Evolutionary conservation across 2,888 invertebrate species (phyloP).

Genomic region (Amphimallon solstitiale): DNA sequence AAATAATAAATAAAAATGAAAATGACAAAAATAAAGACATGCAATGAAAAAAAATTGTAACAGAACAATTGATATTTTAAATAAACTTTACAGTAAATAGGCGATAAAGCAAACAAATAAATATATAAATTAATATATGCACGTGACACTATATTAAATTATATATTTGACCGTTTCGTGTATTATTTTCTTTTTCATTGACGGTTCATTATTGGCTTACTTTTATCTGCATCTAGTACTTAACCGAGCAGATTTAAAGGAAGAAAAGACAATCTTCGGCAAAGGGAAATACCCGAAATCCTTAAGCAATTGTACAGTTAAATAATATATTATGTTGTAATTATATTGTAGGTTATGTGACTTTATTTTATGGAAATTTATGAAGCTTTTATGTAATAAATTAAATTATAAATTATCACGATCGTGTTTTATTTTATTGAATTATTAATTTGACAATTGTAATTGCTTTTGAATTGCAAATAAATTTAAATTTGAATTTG

Average conservation of each 20-base stretch:
- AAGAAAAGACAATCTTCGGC: background rate
- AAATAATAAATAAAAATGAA: background rate
- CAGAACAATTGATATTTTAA: conserved; percentile 3
- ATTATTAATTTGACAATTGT: too few species aligned
- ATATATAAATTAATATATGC: background rate
- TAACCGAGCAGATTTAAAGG: background rate
- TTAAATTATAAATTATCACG: conserved; percentile 14
- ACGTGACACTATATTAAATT: background rate
- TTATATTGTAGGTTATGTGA: conserved; percentile 12
- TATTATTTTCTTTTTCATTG: background rate
- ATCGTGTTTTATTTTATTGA: background rate
- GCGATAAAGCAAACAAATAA: background rate
- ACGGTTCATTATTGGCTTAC: background rate
- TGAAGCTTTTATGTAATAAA: conserved; percentile 28
- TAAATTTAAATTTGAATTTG: too few species aligned
- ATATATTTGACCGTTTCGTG: background rate
- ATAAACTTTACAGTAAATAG: background rate
- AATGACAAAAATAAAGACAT: conserved; percentile 3
- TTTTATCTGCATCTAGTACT: background rate
- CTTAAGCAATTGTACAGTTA: conserved; percentile 29
- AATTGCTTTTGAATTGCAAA: too few species aligned
- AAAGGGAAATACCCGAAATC: background rate
- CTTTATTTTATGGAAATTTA: conserved; percentile 29
- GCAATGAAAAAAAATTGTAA: background rate
- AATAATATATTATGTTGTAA: conserved; percentile 15